These are phyloP conservation scores for Drosophila teissieri DNA, from an alignment of 1,140 invertebrate genomes.

Conservation along the genomic window DNA sequence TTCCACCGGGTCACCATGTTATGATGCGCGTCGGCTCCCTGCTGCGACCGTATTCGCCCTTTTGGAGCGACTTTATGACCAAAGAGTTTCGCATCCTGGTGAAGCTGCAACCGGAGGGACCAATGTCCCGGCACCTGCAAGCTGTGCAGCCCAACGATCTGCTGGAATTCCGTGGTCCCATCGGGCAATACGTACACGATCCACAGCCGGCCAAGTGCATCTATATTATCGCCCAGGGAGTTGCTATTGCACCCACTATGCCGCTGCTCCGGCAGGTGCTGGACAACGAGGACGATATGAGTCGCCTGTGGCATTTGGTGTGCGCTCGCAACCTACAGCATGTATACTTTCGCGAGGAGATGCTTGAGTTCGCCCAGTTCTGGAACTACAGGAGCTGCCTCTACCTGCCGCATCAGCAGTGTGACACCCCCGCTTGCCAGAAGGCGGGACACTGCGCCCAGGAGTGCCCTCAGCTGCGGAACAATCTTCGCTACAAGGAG, in stretches of 20 bases:
- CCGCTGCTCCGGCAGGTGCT: conserved; percentile 63
- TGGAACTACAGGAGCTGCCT: conserved; percentile 75
- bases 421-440: conserved; percentile 8
- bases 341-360: conserved; percentile 64
- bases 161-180: conserved; percentile 76
- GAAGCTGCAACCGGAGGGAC: conserved; percentile 61
- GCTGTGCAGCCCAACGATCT: conserved; percentile 35
- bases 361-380: conserved; percentile 63
- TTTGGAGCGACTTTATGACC: conserved; percentile 59
- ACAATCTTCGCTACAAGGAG: conserved; percentile 61
- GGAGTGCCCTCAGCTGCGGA: conserved; percentile 30
- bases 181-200: conserved; percentile 63
- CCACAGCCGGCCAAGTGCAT: conserved; percentile 29
- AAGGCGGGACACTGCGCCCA: conserved; percentile 5
- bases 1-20: conserved; percentile 75
- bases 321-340: conserved; percentile 68
- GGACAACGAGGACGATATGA: conserved; percentile 79
- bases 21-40: conserved; percentile 61
- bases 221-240: conserved; percentile 71
- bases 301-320: conserved; percentile 59
- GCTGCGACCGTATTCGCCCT: conserved; percentile 77
- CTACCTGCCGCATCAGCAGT: conserved; percentile 62
- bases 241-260: conserved; percentile 75
- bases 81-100: conserved; percentile 77
- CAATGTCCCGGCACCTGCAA: conserved; percentile 63